phyloP scores from a whole-genome alignment of 2,888 invertebrate genomes.

The Synergus umbraculus region DNA sequence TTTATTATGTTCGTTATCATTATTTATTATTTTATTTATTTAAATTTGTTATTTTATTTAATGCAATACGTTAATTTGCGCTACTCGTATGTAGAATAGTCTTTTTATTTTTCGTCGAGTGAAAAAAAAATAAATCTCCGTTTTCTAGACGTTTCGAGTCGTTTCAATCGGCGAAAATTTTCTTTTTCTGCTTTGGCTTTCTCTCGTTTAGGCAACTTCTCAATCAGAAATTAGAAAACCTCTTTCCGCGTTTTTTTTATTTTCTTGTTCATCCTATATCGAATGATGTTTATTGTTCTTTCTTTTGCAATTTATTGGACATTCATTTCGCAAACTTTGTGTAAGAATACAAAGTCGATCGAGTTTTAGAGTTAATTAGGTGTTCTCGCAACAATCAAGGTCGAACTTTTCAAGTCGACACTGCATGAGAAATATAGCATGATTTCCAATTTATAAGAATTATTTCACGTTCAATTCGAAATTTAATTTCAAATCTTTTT shows the following conservation, averaged over 20 bases:
- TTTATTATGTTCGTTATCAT: slow-evolving; percentile 26
- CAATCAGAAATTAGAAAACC: not conserved
- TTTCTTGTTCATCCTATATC: not conserved
- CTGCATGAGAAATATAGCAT: slow-evolving; percentile 1
- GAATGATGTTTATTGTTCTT: slow-evolving; percentile 9
- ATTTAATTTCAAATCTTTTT: no score
- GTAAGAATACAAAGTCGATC: not conserved
- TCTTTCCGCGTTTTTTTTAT: not conserved
- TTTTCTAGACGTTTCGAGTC: slow-evolving; percentile 22
- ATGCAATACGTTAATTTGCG: not conserved
- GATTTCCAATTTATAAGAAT: not conserved
- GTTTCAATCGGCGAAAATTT: slow-evolving; percentile 43
- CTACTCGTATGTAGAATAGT: slow-evolving; percentile 40
- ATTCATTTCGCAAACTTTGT: not conserved
- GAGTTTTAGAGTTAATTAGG: not conserved
- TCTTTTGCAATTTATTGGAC: slow-evolving; percentile 7
- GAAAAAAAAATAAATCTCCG: slow-evolving; percentile 47
- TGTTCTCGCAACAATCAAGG: not conserved
- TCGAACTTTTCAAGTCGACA: not conserved
- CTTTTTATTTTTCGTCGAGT: slow-evolving; percentile 20
- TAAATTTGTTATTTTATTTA: slow-evolving; percentile 20
- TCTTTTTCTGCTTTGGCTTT: slow-evolving; percentile 33
- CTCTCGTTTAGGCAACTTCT: slow-evolving; percentile 20
- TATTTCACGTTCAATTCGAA: not conserved
- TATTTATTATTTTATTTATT: not conserved